These are phyloP conservation scores for Psettodes erumei DNA, from an alignment of 2,113 vertebrate species.

Conservation along the genomic window DNA sequence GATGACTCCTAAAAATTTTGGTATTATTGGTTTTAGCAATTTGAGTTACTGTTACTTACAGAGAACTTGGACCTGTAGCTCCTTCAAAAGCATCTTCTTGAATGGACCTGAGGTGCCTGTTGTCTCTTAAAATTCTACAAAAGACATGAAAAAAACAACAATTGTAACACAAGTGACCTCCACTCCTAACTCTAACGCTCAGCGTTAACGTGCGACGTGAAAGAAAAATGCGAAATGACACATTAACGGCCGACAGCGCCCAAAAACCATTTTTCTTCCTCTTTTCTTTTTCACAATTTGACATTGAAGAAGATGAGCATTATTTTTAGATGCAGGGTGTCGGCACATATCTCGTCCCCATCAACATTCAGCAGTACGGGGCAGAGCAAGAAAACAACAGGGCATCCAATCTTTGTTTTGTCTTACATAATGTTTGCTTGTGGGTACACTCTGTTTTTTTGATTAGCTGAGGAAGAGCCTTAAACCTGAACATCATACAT, in stretches of 20 bases:
- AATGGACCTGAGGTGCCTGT: conserved; percentile 85
- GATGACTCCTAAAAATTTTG: neutral
- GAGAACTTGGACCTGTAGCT: conserved; percentile 84
- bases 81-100: conserved; percentile 88
- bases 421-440: conserved; percentile 74
- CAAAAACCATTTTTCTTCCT: conserved; percentile 27
- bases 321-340: conserved; percentile 66
- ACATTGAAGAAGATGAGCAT: conserved; percentile 54
- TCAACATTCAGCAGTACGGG: conserved; percentile 42
- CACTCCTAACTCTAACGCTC: conserved; percentile 17
- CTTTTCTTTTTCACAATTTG: conserved; percentile 31
- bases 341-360: conserved; percentile 46
- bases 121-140: conserved; percentile 89
- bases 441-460: conserved; percentile 68
- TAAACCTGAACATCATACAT: neutral
- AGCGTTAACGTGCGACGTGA: neutral
- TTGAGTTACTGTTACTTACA: conserved; percentile 83
- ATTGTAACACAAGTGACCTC: conserved; percentile 15
- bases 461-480: conserved; percentile 47
- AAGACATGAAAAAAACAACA: conserved; percentile 22
- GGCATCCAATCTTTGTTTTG: conserved; percentile 78
- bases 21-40: neutral
- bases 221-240: conserved; percentile 39
- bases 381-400: conserved; percentile 60
- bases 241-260: conserved; percentile 24